Evolutionary conservation across 2,888 invertebrate species (phyloP), one percentile per base, ranked within the genome.

Genomic region (Dryobota labecula): DNA sequence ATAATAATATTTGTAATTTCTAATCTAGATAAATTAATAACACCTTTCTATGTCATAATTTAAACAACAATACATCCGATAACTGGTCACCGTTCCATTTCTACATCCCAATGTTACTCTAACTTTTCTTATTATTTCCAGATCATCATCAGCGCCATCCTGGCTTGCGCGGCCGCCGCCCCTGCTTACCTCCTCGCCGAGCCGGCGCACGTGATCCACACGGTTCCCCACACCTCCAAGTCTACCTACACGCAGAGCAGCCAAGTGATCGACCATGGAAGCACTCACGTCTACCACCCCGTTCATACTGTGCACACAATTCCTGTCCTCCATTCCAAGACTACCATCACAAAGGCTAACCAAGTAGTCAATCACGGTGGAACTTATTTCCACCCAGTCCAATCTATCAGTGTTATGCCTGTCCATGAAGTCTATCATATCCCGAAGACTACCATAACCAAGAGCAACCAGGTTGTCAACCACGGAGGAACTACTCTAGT

Each of bases 381-480:
- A 24, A 87, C 90, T 4, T 84, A 87, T 63, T 60, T 89, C 1
- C 90, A 94, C 64, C 81, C 90, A 54, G 80, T 88, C 0, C 90
- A 91, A 5, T 73, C 90, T 13, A 82, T 88, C 20, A 79, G 73
- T n/a, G 70, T 81, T 0, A 75, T 87, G 76, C 87, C 87, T 27
- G 84, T 87, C 1, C 93, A 94, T 13, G 78, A 84, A 27, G 74
- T 90, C 47, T 83, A 85, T 67, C 80, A 85, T 47, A 38, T 78
- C 76, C 89, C 85, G 0, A 92, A 92, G 70, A 89, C 91, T 0
- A 91, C 91, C 0, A 77, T 91, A 6, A 90, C 92, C 8, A 93
- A 94, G 89, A 90, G 94, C 91, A 91, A 94, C 89, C 88, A 93
- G 84, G 78, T 94, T 78, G 89, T 96, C 82, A 86, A 90, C 80